Conservation (phyloP, 2,888 invertebrate genomes). For the Perizoma flavofasciatum region DNA sequence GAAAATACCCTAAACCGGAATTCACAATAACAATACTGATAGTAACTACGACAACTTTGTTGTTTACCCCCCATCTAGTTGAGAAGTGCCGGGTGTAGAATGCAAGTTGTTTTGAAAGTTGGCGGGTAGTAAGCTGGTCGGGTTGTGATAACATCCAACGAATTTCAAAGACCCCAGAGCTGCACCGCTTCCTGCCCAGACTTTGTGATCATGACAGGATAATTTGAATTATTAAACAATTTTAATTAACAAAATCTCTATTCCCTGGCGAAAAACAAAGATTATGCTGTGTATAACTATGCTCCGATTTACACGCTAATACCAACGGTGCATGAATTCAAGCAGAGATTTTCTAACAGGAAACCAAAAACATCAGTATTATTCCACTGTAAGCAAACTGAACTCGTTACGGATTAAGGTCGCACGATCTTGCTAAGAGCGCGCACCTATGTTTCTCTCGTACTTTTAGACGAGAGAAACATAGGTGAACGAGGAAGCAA, state of each 20-base stretch:
- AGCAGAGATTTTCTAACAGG: not conserved
- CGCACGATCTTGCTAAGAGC: conserved; percentile 4
- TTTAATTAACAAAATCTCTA: not conserved
- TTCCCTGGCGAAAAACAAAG: not conserved
- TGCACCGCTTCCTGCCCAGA: conserved; percentile 2
- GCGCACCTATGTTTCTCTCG: too few species aligned
- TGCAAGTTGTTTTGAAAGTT: conserved; percentile 15
- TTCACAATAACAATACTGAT: not conserved
- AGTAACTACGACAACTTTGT: conserved; percentile 9
- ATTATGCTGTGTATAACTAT: too few species aligned
- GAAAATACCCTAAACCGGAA: too few species aligned
- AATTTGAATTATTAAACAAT: conserved; percentile 7
- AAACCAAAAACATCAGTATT: not conserved
- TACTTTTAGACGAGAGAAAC: conserved; percentile 4
- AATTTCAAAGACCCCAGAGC: conserved; percentile 7
- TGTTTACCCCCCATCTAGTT: conserved; percentile 9
- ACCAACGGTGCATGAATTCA: conserved; percentile 4
- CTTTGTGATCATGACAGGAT: conserved; percentile 5
- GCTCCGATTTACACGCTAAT: not conserved
- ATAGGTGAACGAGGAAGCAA: conserved; percentile 5
- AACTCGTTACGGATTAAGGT: conserved; percentile 6
- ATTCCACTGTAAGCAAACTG: conserved; percentile 8
- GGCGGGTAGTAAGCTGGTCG: conserved; percentile 14
- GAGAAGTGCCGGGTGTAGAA: conserved; percentile 8
- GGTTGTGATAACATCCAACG: conserved; percentile 11